Evolutionary conservation across 1,140 invertebrate genomes (phyloP), one percentile per base, ranked within the genome.

Genomic region (Ptiloglossa arizonensis): DNA sequence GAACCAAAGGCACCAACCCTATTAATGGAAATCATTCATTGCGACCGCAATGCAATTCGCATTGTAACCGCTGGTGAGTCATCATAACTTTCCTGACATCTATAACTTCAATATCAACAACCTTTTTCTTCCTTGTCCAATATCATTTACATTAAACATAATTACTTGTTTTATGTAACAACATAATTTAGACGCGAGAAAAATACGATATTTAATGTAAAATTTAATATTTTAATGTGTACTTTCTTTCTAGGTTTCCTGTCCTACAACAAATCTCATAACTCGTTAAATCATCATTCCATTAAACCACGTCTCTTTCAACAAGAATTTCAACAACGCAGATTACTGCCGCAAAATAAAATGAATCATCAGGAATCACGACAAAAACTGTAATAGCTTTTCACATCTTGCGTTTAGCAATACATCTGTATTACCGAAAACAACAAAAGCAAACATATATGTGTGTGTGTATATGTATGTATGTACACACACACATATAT

Each of bases 1-100:
- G 90, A 95, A 95, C 92, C 95, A 96, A 93, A 95, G 95, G 94
- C 95, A 96, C 93, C 95, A 96, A 93, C 95, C 95, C 88, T 96
- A 96, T 93, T 96, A 95, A 94, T 87, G 88, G 90, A 88, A 90
- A 89, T 87, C 85, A 86, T 90, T 89, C 87, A 85, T 89, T 91
- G 86, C 89, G 90, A 89, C 88, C 78, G 81, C 89, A 90, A 90
- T 91, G 91, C 87, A 83, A 88, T 87, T 89, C 79, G 90, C 90
- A 89, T 93, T 92, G 88, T 91, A 90, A 91, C 86, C 88, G 87
- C 90, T 90, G 92, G 91, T 93, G 90, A 93, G 91, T 93, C 83
- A 89, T 85, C 82, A 86, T 81, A 82, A 74, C 44, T 70, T 66
- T 83, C 81, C 76, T 83, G 78, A 66, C 80, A 52, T 27, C 64